phyloP scores from a whole-genome alignment of 2,113 vertebrate species.

The Micronycteris hirsuta region DNA sequence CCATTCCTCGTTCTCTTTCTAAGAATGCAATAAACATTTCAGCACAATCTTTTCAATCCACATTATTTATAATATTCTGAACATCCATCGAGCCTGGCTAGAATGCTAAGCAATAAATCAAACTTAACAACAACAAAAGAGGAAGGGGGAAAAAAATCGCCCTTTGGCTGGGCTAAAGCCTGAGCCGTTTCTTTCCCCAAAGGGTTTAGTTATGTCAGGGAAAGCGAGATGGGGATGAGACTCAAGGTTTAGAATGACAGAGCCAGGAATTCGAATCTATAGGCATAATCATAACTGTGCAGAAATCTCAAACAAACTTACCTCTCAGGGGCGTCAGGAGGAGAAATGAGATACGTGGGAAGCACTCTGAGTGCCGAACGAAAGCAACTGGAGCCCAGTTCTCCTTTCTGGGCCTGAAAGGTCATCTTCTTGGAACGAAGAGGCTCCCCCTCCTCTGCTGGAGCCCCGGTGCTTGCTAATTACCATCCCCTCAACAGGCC shows the following conservation, averaged over 20 bases:
- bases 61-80: slow-evolving; percentile 76
- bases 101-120: slow-evolving; percentile 72
- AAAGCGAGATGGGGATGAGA: slow-evolving; percentile 67
- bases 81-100: slow-evolving; percentile 69
- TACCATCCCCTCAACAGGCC: not conserved
- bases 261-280: slow-evolving; percentile 41
- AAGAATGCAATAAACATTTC: slow-evolving; percentile 76
- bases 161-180: slow-evolving; percentile 56
- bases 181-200: slow-evolving; percentile 49
- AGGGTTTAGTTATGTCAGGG: slow-evolving; percentile 66
- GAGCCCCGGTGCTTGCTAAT: not conserved
- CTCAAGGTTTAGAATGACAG: slow-evolving; percentile 59
- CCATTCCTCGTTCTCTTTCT: slow-evolving; percentile 66
- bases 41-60: slow-evolving; percentile 70
- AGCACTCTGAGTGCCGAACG: slow-evolving; percentile 5
- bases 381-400: slow-evolving; percentile 27
- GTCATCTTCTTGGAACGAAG: slow-evolving; percentile 8
- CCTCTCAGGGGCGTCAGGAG: slow-evolving; percentile 55
- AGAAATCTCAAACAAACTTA: slow-evolving; percentile 54
- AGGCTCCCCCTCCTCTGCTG: not conserved
- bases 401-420: slow-evolving; percentile 23
- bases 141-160: not conserved
- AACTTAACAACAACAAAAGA: slow-evolving; percentile 67
- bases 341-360: slow-evolving; percentile 66
- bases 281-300: slow-evolving; percentile 58